phyloP scores from a whole-genome alignment of 2,797 vertebrate genomes.

The Smutsia gigantea region DNA sequence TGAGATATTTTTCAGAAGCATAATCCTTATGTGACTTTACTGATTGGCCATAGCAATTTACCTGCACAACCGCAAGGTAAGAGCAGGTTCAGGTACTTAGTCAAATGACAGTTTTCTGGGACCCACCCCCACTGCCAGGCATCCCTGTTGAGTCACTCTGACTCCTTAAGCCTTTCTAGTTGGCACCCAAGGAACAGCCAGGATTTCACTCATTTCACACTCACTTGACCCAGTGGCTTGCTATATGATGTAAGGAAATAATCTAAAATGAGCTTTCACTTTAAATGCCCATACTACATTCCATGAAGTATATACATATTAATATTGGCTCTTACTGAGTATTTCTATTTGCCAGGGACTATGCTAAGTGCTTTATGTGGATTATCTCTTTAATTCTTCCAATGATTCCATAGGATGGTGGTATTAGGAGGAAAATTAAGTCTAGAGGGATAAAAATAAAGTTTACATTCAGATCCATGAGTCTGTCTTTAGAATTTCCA shows the following conservation, averaged over 20 bases:
- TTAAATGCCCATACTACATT: background rate
- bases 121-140: background rate
- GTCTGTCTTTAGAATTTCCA: background rate
- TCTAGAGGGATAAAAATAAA: background rate
- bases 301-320: background rate
- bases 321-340: background rate
- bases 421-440: constrained; percentile 6
- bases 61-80: background rate
- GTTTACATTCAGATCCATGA: constrained; percentile 6
- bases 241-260: background rate
- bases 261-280: constrained; percentile 5
- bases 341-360: background rate
- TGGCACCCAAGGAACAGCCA: background rate
- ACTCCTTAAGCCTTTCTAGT: background rate
- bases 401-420: background rate
- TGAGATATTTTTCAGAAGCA: background rate
- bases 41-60: background rate
- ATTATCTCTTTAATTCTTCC: background rate
- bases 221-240: background rate
- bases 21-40: background rate
- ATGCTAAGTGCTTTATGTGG: background rate
- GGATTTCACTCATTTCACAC: background rate
- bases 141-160: background rate
- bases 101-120: background rate
- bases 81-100: background rate